Conservation (phyloP, 2,797 vertebrate species). For the Synanceia verrucosa region DNA sequence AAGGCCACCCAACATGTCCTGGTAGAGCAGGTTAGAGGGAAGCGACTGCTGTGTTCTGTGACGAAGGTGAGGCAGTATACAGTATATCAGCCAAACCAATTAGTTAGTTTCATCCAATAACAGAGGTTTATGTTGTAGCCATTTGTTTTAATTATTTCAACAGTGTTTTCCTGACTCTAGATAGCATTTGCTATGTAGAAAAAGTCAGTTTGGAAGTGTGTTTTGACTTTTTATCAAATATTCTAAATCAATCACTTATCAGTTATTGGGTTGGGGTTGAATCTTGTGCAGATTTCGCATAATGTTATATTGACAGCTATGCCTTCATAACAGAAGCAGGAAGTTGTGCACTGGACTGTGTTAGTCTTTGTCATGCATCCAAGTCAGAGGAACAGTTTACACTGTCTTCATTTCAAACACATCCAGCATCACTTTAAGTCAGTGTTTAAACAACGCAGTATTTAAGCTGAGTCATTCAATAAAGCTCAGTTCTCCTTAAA, state of each 20-base stretch:
- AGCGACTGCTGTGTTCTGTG: background rate
- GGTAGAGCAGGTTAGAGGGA: background rate
- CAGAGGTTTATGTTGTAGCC: background rate
- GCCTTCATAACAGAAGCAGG: background rate
- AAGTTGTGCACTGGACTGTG: background rate
- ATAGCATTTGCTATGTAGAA: background rate
- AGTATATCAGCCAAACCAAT: background rate
- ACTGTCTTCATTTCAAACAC: constrained; percentile 19
- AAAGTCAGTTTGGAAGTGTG: background rate
- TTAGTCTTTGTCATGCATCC: constrained; percentile 9
- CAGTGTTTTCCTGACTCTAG: background rate
- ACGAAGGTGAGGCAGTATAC: fast-evolving
- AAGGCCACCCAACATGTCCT: background rate
- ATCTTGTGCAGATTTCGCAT: background rate
- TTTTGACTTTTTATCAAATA: too few species aligned
- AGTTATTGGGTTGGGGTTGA: background rate
- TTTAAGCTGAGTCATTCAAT: background rate
- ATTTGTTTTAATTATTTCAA: background rate
- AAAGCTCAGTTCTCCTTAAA: constrained; percentile 2
- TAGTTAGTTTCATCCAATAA: background rate
- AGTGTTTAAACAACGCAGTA: background rate
- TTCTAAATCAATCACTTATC: background rate
- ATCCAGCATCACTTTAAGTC: background rate
- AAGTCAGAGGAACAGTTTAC: constrained; percentile 15
- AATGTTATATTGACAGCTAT: background rate